Base-by-base conservation (phyloP, 2,888 invertebrate genomes). In the Onthophagus sagittarius region DNA sequence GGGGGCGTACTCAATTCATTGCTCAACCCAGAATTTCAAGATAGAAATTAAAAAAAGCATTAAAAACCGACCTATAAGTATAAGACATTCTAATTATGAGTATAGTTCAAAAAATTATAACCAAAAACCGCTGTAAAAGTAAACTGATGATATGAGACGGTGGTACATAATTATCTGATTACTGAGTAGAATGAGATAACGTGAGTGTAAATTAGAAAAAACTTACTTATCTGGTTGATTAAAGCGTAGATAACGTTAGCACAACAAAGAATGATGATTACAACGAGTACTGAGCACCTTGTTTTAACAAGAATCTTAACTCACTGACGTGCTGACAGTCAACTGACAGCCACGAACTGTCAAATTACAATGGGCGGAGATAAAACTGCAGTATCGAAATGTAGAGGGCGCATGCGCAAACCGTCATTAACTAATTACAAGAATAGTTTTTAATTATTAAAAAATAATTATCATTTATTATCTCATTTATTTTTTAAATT, bases 291-390 rank as follows among this genome's bases (percentile, higher is more conserved):
- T 64, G 31, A n/a, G 15, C 67, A 15, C 15, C 11, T 15, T 13
- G 9, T 15, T 14, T 31, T 31, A 67, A 6, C 13, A n/a, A n/a
- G 31, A 15, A 67, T 67, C 7, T n/a, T 64, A 9, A 53, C 39
- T 53, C 39, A 53, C 39, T 53, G 39, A 53, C 39, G 69, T 7
- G 6, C 39, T 53, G 39, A 53, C 39, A 71, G 65, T 15, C 67
- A 71, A 72, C 74, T 69, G 63, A 70, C 70, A 69, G 64, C 74
- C 53, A 39, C 5, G 9, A 71, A 63, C 74, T 74, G 74, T 74
- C 74, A 74, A 63, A 72, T 39, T 14, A 62, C 73, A 73, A 62
- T 71, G 62, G 32, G 53, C 62, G 71, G 73, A 72, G 69, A 53
- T 11, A 53, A 53, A 53, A 53, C 39, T 53, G 39, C 39, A 53